Evolutionary conservation across 2,888 invertebrate genomes (phyloP), one percentile per base, ranked within the genome.

Genomic region (Sphinx pinastri): DNA sequence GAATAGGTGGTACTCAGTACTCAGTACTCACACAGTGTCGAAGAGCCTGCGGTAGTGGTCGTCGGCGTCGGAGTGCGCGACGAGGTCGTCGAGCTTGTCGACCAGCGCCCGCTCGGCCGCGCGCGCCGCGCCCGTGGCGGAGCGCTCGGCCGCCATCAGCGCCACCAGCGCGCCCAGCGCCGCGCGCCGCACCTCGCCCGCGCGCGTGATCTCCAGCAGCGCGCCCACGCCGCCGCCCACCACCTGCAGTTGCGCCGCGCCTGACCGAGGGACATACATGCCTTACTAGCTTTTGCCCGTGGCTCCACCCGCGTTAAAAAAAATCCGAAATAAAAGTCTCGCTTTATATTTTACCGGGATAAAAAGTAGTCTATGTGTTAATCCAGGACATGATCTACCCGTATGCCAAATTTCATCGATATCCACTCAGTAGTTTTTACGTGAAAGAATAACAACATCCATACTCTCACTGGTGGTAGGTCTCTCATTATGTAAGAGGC

Each of bases 181-280:
- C 0, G 98, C 98, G 77, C 98, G 97, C 0, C 99, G 95, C 10
- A 99, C 95, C 82, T 98, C 98, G 0, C 97, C 97, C 7, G 99
- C 98, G 51, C 99, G 93, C 0, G 99, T 99, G 6, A 99, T 98
- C 90, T 99, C 98, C 58, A 99, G 94, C 79, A 99, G 97, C 0
- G 98, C 98, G 0, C 98, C 98, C 10, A 99, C 98, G 95, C 99
- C 98, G 0, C 97, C 97, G 0, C 98, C 98, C 75, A 99, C 97
- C 79, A 99, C 97, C 85, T 98, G 96, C 2, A 98, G 94, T 85
- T 98, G 98, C 58, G 98, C 96, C 69, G 97, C 96, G 14, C 97
- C 97, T 97, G 84, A 5, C 25, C 12, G 45, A n/a, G n/a, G 2
- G 16, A 38, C 38, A 5, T 19, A 58, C 67, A 13, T 8, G 11